Evolutionary conservation across 2,113 vertebrate genomes (phyloP).

Genomic region (Cricetomys ansorgei): DNA sequence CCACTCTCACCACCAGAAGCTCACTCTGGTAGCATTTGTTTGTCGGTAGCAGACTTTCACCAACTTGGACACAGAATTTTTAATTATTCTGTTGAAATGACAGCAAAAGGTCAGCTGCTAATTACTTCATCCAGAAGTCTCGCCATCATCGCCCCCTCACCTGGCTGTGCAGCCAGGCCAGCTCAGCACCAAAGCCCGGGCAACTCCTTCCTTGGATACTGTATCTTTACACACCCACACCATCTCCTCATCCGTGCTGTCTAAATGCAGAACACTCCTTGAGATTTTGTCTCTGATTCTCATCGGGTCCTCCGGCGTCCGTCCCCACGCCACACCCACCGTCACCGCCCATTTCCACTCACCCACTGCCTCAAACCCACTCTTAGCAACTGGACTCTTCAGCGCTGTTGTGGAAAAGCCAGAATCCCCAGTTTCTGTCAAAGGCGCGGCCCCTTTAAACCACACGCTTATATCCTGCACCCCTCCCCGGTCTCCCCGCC

Average conservation of each 20-base stretch:
- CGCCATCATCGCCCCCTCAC: background rate
- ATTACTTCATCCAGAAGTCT: background rate
- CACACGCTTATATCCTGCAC: background rate
- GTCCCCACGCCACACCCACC: conserved; percentile 8
- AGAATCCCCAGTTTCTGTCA: conserved; percentile 18
- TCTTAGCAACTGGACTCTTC: background rate
- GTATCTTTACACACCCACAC: background rate
- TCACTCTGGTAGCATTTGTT: background rate
- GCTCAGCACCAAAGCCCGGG: background rate
- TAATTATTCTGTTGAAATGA: conserved; percentile 52
- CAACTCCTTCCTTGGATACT: background rate
- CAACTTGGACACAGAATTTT: conserved; percentile 1
- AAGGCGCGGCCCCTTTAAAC: background rate
- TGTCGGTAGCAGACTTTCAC: conserved; percentile 12
- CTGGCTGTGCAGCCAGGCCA: background rate
- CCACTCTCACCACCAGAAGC: background rate
- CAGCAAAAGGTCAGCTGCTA: conserved; percentile 8
- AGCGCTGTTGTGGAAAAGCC: background rate
- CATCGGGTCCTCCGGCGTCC: background rate
- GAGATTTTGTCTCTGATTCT: conserved; percentile 21
- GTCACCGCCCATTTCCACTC: background rate
- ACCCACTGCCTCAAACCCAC: background rate
- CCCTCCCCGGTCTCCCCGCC: background rate
- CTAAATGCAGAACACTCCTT: conserved; percentile 23
- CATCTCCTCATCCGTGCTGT: background rate